Base-by-base conservation (phyloP, 1,140 invertebrate genomes). In the Wasmannia auropunctata region DNA sequence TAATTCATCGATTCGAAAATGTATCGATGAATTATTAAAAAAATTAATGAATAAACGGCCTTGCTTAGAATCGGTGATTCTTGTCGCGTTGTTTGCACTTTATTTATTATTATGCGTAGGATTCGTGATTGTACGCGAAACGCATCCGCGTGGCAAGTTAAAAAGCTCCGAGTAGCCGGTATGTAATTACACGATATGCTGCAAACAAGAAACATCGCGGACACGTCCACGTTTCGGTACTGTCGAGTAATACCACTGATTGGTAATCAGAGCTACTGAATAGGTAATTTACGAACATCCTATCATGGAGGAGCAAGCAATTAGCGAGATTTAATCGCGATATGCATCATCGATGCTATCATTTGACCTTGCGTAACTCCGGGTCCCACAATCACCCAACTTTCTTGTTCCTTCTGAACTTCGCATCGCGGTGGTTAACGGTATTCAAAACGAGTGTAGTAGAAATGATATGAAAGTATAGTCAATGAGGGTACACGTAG, bases 301-400 rank as follows among this genome's bases (percentile, higher is more conserved):
- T n/a, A 49, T 62, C 77, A 40, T 63, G 49, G 10, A n/a, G 79
- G 31, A 87, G 46, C 80, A 16, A 87, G 86, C 56, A 87, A 85
- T 88, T 87, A 88, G 65, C 40, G 43, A 87, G 74, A 87, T 56
- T 83, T 62, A 87, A 87, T 87, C 80, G 43, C 31, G n/a, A 16
- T n/a, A 14, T 46, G 51, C 67, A 70, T 28, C 25, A 76, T 84
- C 46, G 54, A 87, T 77, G 51, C 25, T 63, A 69, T 51, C 60
- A n/a, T 25, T 67, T 77, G 43, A 87, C 40, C 83, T 19, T 49
- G 49, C 22, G 22, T 46, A 51, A 28, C 28, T 25, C n/a, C 43
- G 58, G 19, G 25, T n/a, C 37, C 25, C 25, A 19, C 43, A 40
- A 34, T 22, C 11, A 10, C 63, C 4, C 37, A 1, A 43, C 56